Base-by-base conservation (phyloP, 2,113 vertebrate species). In the Rhinoderma darwinii region DNA sequence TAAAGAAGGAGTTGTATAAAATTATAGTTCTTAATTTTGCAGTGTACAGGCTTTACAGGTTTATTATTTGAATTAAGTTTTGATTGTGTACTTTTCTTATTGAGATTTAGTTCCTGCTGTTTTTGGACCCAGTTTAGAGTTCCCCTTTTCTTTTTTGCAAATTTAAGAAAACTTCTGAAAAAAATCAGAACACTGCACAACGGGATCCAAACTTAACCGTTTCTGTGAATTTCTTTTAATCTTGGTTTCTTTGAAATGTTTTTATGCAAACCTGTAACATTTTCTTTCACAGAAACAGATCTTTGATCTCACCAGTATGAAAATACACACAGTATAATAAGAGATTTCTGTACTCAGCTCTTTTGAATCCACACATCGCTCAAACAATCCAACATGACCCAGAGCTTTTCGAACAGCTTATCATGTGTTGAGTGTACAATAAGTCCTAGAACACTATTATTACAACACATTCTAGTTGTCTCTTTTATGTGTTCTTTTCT, bases 191-290 rank as follows among this genome's bases (percentile, higher is more conserved):
- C 83, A 59, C 39, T 39, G 37, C 82, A 54, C 70, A 43, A 75
- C 83, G 39, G 83, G 83, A 30, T 54, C 20, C 51, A 73, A 59
- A 59, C 35, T 15, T 74, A 74, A 84, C 68, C 27, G 56, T 84
- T 84, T 84, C 27, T 84, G 70, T 54, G 39, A 41, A 59, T 72
- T 41, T 84, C 66, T 84, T 84, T 84, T 84, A 35, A 75, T 84
- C 70, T 84, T 35, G 22, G 18, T 73, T 50, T 37, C 68, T 84
- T 61, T 75, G 25, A 75, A 75, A 54, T 59, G 70, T 75, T 75
- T 75, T 54, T 75, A 84, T 84, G 70, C 72, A 84, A 84, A 84
- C 83, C 83, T 84, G 72, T 39, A 84, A 84, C 35, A 59, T 75
- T 84, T 25, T 35, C 9, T 84, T 84, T 84, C 50, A 84, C 51